Conservation (phyloP, 2,888 invertebrate genomes). For the Drosophila pseudotalamancana region DNA sequence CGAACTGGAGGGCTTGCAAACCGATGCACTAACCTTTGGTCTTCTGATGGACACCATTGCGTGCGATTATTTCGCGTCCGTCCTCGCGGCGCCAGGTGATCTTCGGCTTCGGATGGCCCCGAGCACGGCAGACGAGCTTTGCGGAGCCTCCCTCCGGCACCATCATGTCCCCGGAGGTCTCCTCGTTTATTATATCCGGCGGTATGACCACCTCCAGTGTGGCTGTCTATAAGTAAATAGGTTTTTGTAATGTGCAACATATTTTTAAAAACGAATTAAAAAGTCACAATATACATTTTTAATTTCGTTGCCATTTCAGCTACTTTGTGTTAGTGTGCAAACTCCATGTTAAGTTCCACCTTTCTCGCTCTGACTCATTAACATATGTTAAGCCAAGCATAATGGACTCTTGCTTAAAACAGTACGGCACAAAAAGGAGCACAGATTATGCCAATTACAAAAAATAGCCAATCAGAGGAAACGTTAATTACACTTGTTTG, state of each 20-base stretch:
- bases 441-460: not conserved
- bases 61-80: conserved; percentile 91
- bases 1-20: not conserved
- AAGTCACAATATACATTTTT: too few relatives aligned
- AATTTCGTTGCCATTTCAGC: not conserved
- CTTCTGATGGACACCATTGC: conserved; percentile 89
- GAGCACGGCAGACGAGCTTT: conserved; percentile 93
- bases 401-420: not conserved
- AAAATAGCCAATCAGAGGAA: not conserved
- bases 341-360: not conserved
- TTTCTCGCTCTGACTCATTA: not conserved
- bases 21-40: conserved; percentile 87
- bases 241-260: not conserved
- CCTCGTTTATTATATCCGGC: conserved; percentile 94
- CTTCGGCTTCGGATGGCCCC: conserved; percentile 93
- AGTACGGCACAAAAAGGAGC: too few relatives aligned
- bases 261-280: too few relatives aligned
- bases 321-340: too few relatives aligned
- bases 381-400: not conserved
- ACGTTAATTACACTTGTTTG: not conserved
- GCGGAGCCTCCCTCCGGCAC: conserved; percentile 96
- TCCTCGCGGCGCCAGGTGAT: conserved; percentile 95
- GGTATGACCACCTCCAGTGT: conserved; percentile 96
- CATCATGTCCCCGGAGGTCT: conserved; percentile 96
- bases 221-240: conserved; percentile 87